Conservation (phyloP, 2,797 vertebrate species). For the Pangasius krempfi region DNA sequence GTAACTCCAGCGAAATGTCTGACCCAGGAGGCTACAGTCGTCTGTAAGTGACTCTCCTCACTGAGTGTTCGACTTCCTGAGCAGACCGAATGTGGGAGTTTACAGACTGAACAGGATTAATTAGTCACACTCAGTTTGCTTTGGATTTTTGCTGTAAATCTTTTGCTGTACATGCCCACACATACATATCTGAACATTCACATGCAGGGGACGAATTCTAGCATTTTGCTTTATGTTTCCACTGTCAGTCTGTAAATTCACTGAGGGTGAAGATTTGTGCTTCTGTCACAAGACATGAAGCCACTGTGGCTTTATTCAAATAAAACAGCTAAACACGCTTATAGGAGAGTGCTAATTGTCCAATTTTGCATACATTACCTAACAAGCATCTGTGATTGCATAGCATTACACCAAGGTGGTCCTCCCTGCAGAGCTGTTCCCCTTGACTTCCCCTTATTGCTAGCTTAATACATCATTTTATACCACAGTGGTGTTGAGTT, state of each 20-base stretch:
- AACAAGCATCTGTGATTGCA: not conserved
- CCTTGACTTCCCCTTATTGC: not conserved
- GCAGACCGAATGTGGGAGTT: conserved; percentile 41
- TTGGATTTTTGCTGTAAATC: conserved; percentile 23
- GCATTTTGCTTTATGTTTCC: not conserved
- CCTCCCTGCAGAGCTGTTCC: conserved; percentile 1
- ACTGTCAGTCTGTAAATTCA: conserved; percentile 44
- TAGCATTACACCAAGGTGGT: not conserved
- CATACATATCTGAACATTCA: conserved; percentile 20
- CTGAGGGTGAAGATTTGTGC: not conserved
- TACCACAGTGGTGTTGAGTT: not conserved
- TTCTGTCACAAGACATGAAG: not conserved
- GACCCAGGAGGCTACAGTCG: conserved; percentile 63
- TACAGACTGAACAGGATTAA: conserved; percentile 40
- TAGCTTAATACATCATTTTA: not conserved
- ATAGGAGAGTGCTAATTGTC: not conserved
- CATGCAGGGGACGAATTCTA: conserved; percentile 2
- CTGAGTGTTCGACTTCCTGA: conserved; percentile 46
- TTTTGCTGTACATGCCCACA: conserved; percentile 21
- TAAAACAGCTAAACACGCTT: not conserved
- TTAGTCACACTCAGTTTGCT: not conserved
- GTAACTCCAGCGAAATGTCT: conserved; percentile 66
- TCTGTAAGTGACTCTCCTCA: conserved; percentile 72
- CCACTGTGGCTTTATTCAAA: not conserved
- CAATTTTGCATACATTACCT: not conserved